Base-by-base conservation (phyloP, 2,888 invertebrate species). In the Calameuta pallipes region DNA sequence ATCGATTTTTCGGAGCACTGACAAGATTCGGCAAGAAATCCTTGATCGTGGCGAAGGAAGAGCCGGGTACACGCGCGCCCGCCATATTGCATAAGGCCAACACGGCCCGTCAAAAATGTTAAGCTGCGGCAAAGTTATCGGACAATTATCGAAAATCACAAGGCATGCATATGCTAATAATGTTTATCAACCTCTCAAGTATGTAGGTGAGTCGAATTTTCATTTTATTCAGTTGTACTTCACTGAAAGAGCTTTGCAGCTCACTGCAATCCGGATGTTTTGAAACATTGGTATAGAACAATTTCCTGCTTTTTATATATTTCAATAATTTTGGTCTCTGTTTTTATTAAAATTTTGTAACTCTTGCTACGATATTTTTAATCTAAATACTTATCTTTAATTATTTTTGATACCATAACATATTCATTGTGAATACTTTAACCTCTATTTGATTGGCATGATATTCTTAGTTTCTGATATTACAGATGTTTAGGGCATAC, bases 141-240 rank as follows among this genome's bases (percentile, higher is more conserved):
- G 89, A 79, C 89, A 87, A 82, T 82, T 90, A 80, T 87, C 89
- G 75, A 89, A 87, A 86, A 88, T 90, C 79, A 84, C 89, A 34
- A 86, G 87, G 78, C 85, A 87, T 78, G 83, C 86, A 13, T 81
- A 86, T 68, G 80, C 80, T 31, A 87, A 84, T 83, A 83, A 82
- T 35, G 81, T 87, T 23, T 82, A 84, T 76, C 84, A 83, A 74
- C 80, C 86, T 69, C 79, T 86, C 35, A 86, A 86, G 83, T 87
- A 87, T 75, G 76, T 84, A 35, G 87, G 90, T 89, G 79, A 86
- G 87, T 82, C 73, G 75, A 75, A 73, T 73, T 78, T 73, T 9
- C 23, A 56, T 56, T 56, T 23, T 23, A 56, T 23, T 56, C 9
- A 56, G 56, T 23, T 9, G 56, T 56, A 23, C 23, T 56, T 56